Evolutionary conservation across 2,888 invertebrate genomes (phyloP), one percentile per base, ranked within the genome.

Genomic region (Caenorhabditis imperialis): DNA sequence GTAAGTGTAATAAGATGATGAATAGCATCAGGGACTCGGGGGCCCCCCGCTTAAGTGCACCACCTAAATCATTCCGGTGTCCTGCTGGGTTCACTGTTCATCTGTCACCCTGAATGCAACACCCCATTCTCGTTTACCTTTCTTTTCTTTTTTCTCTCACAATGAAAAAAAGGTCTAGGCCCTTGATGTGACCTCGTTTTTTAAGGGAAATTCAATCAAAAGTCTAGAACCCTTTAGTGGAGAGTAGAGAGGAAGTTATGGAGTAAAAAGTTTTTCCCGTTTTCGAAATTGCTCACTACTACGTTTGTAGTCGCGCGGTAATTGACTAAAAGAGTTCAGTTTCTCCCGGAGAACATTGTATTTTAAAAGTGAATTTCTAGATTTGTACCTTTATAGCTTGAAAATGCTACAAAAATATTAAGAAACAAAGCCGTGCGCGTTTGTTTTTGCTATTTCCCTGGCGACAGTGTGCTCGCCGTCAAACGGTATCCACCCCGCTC

Each of bases 1-100:
- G 67, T 67, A 57, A 67, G 67, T 67, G 67, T 67, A 67, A 67
- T 67, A 67, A 67, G 45, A 67, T 67, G 67, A 67, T 67, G 67
- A 67, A 67, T 67, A 57, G 67, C 67, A 57, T 44, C 57, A 57
- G 37, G 57, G 63, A 57, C 55, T 54, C 20, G 51, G n/a, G 18
- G 20, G 33, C 18, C 37, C 33, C 37, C 10, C 42, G 44, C 57
- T 67, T 67, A 67, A 67, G 67, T 67, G 67, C 67, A 63, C 54
- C 63, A 57, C 57, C 67, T 57, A 67, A 57, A 45, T 44, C 63
- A 65, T 42, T 55, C 55, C 33, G 67, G 57, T 51, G 51, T 48
- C 67, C 67, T 18, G 67, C 67, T 67, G 67, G 55, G 65, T 50
- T 40, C 65, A 65, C 48, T 65, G 55, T 65, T 55, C 55, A 65